Evolutionary conservation across 2,113 vertebrate species (phyloP), one percentile per base, ranked within the genome.

Genomic region (Burhinus bistriatus): DNA sequence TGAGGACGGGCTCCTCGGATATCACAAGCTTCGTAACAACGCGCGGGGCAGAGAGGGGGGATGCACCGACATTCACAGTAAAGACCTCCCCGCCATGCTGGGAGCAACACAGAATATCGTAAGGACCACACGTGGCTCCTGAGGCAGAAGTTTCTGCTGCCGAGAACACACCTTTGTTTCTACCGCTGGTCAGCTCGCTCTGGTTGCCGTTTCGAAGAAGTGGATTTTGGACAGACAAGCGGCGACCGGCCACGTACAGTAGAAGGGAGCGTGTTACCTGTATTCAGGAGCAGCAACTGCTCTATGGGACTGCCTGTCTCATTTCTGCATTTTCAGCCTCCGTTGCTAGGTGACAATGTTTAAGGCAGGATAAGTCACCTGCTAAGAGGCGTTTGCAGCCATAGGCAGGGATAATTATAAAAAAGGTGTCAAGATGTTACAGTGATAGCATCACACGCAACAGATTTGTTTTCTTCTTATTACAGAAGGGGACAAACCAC

Each of bases 401-500:
- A 23, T 2, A 15, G 57, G 17, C 15, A 87, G 71, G 16, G 36
- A 47, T 55, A 77, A 88, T 80, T 69, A 54, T 40, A 83, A 93
- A 88, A 80, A 66, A 94, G 54, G 47, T 88, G 77, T 83, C 40
- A 83, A 55, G 26, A 61, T 4, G 6, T 26, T 34, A 15, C 1
- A 0, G 21, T 3, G 42, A 77, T 8, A 87, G 40, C 54, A 69
- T 64, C 72, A 16, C 13, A 15, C 34, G 51, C 44, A 64, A 71
- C 54, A 84, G 81, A 93, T 95, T 92, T 81, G 66, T 76, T 90
- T 86, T 76, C 49, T 52, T 66, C 29, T 83, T 76, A 12, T 87
- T 87, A n/a, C 89, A 98, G 98, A 87, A 38, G 97, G 95, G 44
- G 95, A 98, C 38, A 97, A 72, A 54, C 91, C 44, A 49, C 83